These are phyloP conservation scores for Donacobius atricapilla DNA, from an alignment of 2,113 vertebrate genomes.

Conservation along the genomic window DNA sequence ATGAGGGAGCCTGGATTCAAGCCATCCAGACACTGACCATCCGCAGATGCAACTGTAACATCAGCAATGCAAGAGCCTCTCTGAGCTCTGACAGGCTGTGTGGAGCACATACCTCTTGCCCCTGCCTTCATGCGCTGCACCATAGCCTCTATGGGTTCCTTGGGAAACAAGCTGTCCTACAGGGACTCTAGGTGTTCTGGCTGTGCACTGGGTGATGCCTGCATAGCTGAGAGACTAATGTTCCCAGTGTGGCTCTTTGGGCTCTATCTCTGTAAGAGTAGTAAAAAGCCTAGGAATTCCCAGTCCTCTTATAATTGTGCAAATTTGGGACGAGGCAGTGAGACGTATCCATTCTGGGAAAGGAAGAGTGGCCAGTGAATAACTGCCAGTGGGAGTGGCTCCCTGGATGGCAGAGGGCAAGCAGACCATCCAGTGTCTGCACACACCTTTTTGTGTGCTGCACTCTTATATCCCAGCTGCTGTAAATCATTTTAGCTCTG, in stretches of 20 bases:
- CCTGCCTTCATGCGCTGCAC: rapidly evolving
- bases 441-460: background rate
- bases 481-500: background rate
- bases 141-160: rapidly evolving
- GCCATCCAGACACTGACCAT: slow-evolving; percentile 8
- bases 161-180: background rate
- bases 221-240: background rate
- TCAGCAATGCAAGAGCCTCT: background rate
- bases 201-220: background rate
- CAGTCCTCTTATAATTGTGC: background rate
- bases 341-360: background rate
- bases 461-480: background rate
- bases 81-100: background rate
- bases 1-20: background rate
- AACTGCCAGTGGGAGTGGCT: background rate
- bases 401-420: background rate
- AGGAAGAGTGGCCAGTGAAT: background rate
- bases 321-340: rapidly evolving
- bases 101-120: background rate
- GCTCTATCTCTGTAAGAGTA: background rate
- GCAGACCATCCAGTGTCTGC: background rate
- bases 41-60: background rate
- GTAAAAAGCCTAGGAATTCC: background rate
- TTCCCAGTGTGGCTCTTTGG: background rate
- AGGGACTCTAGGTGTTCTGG: background rate